Conservation (phyloP, 2,888 invertebrate genomes). For the Cancer borealis region DNA sequence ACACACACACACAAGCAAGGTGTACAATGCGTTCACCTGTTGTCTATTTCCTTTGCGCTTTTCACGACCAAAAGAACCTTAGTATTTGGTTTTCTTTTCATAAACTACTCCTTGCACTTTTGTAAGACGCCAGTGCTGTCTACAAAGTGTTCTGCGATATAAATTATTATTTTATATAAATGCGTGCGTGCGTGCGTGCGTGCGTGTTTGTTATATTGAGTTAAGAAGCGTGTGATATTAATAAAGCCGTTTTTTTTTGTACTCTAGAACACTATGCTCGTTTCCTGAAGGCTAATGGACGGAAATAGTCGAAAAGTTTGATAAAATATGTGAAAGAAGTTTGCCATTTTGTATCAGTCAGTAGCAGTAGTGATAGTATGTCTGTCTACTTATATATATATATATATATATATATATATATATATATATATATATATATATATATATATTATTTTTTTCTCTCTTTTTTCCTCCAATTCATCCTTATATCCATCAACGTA, state of each 20-base stretch:
- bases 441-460: not conserved
- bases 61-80: too few relatives aligned
- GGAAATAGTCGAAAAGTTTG: not conserved
- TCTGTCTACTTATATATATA: not conserved
- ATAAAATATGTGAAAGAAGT: constrained; percentile 1
- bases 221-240: constrained; percentile 8
- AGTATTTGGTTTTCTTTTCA: too few relatives aligned
- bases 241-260: not conserved
- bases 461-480: not conserved
- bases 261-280: not conserved
- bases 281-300: not conserved
- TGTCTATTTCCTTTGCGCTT: too few relatives aligned
- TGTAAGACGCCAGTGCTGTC: too few relatives aligned
- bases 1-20: too few relatives aligned
- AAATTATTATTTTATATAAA: not conserved
- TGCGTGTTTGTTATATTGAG: not conserved
- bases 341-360: not conserved
- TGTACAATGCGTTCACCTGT: too few relatives aligned
- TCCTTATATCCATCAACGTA: not conserved
- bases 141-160: not conserved
- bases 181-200: not conserved
- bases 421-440: not conserved
- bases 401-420: not conserved
- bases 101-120: too few relatives aligned
- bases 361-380: not conserved